Evolutionary conservation across 2,113 vertebrate genomes (phyloP).

Genomic region (Apteryx owenii): DNA sequence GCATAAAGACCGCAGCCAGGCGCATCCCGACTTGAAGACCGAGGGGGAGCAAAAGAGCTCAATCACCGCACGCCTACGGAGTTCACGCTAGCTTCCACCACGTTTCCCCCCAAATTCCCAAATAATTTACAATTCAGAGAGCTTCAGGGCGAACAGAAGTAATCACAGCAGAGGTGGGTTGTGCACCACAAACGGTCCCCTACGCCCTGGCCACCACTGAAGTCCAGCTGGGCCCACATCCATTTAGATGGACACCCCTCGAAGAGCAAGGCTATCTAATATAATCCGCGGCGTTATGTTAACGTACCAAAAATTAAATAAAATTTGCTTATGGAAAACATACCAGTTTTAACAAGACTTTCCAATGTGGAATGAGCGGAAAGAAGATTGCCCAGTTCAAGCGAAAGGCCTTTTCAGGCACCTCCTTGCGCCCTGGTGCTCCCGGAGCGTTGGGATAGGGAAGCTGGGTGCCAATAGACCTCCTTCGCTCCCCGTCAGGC

Average conservation of each 20-base stretch:
- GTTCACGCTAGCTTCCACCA: background rate
- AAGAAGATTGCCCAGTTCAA: too few species aligned
- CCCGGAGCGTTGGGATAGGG: background rate
- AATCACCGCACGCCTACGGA: background rate
- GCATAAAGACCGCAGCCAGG: background rate
- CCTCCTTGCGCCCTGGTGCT: too few species aligned
- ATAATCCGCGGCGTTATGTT: too few species aligned
- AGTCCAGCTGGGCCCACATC: background rate
- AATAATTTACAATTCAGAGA: background rate
- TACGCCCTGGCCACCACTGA: background rate
- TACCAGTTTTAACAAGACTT: too few species aligned
- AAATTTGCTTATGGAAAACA: too few species aligned
- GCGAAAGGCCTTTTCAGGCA: too few species aligned
- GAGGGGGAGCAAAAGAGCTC: background rate
- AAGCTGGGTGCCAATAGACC: background rate
- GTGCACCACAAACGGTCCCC: accelerated
- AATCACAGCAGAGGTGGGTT: background rate
- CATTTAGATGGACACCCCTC: background rate
- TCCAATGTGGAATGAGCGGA: too few species aligned
- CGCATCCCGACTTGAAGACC: background rate
- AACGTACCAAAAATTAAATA: too few species aligned
- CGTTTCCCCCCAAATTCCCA: background rate
- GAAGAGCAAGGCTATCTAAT: background rate
- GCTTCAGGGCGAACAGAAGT: background rate
- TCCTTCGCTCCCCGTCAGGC: background rate